These are phyloP conservation scores for Diglossa cyanea DNA, from an alignment of 2,797 vertebrate genomes.

Conservation along the genomic window DNA sequence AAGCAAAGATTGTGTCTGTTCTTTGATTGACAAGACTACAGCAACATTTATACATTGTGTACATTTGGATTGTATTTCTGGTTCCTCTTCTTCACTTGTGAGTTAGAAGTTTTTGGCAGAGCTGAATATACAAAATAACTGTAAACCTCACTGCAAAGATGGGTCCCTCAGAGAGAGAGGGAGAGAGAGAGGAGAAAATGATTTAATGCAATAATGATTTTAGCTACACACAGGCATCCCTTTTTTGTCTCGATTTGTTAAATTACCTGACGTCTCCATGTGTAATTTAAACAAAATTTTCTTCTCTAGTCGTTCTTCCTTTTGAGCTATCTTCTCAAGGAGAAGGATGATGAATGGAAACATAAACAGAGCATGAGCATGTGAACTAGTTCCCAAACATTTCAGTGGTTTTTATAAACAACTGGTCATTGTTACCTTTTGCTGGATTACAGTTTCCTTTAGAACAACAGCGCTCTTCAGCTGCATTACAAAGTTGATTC, in stretches of 20 bases:
- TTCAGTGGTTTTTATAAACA: constrained; percentile 79
- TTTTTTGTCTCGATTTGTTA: constrained; percentile 74
- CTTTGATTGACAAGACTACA: neutral
- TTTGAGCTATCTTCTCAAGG: constrained; percentile 74
- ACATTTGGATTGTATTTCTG: neutral
- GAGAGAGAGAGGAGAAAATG: constrained; percentile 41
- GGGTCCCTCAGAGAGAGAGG: neutral
- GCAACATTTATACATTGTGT: neutral
- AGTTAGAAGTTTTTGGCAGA: constrained; percentile 33
- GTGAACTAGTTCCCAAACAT: constrained; percentile 80
- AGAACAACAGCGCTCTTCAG: constrained; percentile 65
- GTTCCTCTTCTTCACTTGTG: neutral
- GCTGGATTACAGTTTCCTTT: constrained; percentile 62
- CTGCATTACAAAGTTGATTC: constrained; percentile 65
- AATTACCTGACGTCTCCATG: constrained; percentile 75
- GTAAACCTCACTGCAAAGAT: constrained; percentile 21
- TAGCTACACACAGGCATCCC: constrained; percentile 68
- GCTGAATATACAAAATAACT: constrained; percentile 42
- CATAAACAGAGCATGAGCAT: constrained; percentile 79
- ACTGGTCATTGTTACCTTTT: constrained; percentile 77
- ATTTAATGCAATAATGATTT: constrained; percentile 76
- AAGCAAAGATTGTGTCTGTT: neutral
- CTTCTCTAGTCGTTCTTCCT: constrained; percentile 72
- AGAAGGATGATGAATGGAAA: constrained; percentile 79
- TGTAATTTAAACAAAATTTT: constrained; percentile 78